Base-by-base conservation (phyloP, 2,888 invertebrate species). In the Nomada fucata region DNA sequence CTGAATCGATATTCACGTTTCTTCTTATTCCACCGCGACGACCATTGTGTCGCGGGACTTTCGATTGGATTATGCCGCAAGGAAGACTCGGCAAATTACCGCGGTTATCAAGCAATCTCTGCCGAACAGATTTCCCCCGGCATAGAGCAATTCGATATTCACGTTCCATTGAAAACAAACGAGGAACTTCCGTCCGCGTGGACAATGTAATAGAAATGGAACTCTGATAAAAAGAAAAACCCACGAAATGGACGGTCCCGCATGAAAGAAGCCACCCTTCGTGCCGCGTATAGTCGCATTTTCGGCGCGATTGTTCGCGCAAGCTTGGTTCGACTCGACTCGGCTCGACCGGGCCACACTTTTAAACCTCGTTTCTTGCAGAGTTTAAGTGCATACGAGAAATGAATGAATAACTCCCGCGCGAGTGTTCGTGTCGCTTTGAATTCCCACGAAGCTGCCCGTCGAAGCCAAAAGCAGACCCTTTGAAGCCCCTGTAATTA, bases 401-500 rank as follows among this genome's bases (percentile, higher is more conserved):
- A 15, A 18, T 20, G 53, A 15, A 13, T 2, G 9, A 23, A 23
- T 2, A n/a, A 29, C 29, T 18, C 50, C 13, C 65, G n/a, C 76
- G 74, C 76, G 71, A 79, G 68, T 76, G 76, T 70, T 60, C 67
- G 61, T 68, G 67, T 69, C 79, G 77, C 79, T 84, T 79, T 70
- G 70, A 71, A 88, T 88, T 88, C 82, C 77, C 86, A 88, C 86
- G 86, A 76, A 84, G 73, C 88, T 86, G 86, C 80, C 82, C 80
- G 88, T 70, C 82, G 84, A 84, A 84, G 80, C 84, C 86, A 84
- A 82, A 86, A 81, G 80, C 82, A 84, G 84, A 87, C 80, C 88
- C 88, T 87, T 86, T 88, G 88, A 87, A 87, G 82, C 81, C 82
- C 79, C 84, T 82, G 86, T 88, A 87, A 87, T 87, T 87, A 87